These are phyloP conservation scores for Drosophila helvetica DNA, from an alignment of 2,888 invertebrate genomes.

Conservation along the genomic window DNA sequence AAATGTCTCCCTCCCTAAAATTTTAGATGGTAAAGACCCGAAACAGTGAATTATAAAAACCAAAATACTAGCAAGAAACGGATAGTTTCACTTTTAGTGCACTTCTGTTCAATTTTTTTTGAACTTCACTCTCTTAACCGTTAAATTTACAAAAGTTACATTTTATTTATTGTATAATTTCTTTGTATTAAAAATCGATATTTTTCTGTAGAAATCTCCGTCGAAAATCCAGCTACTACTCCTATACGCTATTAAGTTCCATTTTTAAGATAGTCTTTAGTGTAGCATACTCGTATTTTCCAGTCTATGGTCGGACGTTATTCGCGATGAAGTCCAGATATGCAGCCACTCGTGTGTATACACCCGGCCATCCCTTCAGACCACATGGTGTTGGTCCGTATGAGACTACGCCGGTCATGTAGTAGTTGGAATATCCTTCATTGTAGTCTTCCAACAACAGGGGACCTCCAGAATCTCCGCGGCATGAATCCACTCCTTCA, in stretches of 20 bases:
- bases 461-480: conserved; percentile 87
- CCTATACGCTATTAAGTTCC: too few relatives aligned
- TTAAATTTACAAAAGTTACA: conserved; percentile 45
- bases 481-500: conserved; percentile 85
- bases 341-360: conserved; percentile 86
- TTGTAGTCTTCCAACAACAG: conserved; percentile 83
- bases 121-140: conserved; percentile 39
- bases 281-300: not conserved
- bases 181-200: conserved; percentile 53
- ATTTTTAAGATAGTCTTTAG: too few relatives aligned
- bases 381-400: conserved; percentile 88
- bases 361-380: conserved; percentile 86
- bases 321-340: conserved; percentile 86
- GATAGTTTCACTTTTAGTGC: conserved; percentile 26
- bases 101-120: conserved; percentile 49
- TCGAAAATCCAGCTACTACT: not conserved
- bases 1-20: conserved; percentile 18
- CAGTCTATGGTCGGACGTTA: conserved; percentile 73
- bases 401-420: conserved; percentile 86
- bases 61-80: conserved; percentile 42
- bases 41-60: conserved; percentile 42
- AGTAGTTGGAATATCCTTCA: conserved; percentile 84
- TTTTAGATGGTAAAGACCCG: conserved; percentile 4
- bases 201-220: conserved; percentile 4
- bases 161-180: conserved; percentile 69